phyloP scores from a whole-genome alignment of 1,140 invertebrate species.

The Calosoma granatense region DNA sequence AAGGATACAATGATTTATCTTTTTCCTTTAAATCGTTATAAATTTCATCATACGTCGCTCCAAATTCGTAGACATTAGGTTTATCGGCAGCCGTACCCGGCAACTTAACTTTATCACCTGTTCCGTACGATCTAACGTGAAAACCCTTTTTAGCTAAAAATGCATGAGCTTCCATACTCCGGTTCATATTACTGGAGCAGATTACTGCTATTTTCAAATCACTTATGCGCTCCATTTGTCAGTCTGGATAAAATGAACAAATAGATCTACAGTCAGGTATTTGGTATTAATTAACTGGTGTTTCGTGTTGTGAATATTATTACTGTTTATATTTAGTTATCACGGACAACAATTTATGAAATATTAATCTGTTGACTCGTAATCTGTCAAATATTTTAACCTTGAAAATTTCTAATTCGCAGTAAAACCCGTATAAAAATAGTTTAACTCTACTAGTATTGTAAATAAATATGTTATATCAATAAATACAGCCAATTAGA shows the following conservation, averaged over 20 bases:
- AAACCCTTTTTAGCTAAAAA: conserved; percentile 96
- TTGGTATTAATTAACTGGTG: too few species aligned
- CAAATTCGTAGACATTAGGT: conserved; percentile 98
- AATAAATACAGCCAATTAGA: too few species aligned
- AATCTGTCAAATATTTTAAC: too few species aligned
- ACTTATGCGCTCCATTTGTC: conserved; percentile 33
- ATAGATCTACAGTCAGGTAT: neutral
- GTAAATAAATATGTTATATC: too few species aligned
- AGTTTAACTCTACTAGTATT: too few species aligned
- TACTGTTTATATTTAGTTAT: conserved; percentile 15
- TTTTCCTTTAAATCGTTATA: conserved; percentile 88
- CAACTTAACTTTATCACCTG: conserved; percentile 94
- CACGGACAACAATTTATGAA: too few species aligned
- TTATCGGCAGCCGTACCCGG: conserved; percentile 90
- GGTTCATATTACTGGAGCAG: conserved; percentile 98
- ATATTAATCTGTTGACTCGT: too few species aligned
- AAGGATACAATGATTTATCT: conserved; percentile 80
- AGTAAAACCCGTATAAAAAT: too few species aligned
- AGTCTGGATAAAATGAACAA: neutral
- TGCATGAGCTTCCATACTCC: conserved; percentile 98
- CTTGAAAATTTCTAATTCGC: too few species aligned
- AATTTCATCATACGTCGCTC: conserved; percentile 91
- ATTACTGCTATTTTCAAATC: conserved; percentile 85
- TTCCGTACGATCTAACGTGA: conserved; percentile 92
- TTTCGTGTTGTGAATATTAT: too few species aligned